These are phyloP conservation scores for Mythimna pallens DNA, from an alignment of 2,888 invertebrate species.

Conservation along the genomic window DNA sequence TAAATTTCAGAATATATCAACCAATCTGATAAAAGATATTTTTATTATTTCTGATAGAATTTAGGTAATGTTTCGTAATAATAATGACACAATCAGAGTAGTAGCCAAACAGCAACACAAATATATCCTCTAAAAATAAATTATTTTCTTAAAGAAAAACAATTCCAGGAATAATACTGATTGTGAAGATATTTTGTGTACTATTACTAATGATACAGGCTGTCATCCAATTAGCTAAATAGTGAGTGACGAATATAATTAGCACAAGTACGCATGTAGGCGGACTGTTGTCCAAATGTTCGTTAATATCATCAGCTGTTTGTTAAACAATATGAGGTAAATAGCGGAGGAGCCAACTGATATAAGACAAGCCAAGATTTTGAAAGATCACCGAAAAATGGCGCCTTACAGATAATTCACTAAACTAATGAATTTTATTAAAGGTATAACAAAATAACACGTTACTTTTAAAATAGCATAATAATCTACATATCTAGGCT, in stretches of 20 bases:
- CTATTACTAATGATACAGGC: slow-evolving; percentile 53
- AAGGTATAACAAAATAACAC: not conserved
- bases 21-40: not conserved
- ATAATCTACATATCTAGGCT: not conserved
- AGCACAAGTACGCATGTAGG: slow-evolving; percentile 56
- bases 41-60: not conserved
- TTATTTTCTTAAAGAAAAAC: slow-evolving; percentile 14
- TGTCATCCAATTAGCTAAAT: slow-evolving; percentile 67
- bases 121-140: not conserved
- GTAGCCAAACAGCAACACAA: slow-evolving; percentile 1
- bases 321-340: slow-evolving; percentile 55
- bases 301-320: slow-evolving; percentile 40
- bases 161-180: slow-evolving; percentile 42
- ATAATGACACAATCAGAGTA: not conserved
- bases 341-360: slow-evolving; percentile 31
- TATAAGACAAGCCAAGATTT: not conserved
- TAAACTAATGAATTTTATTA: not conserved
- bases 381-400: not conserved
- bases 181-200: slow-evolving; percentile 52
- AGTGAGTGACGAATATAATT: slow-evolving; percentile 62
- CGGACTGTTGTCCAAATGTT: slow-evolving; percentile 48
- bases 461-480: too few species aligned
- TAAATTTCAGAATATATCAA: not conserved
- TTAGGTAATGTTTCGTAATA: not conserved
- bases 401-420: too few species aligned